Evolutionary conservation across 1,140 invertebrate genomes (phyloP), one percentile per base, ranked within the genome.

Genomic region (Rhagoletis zephyria): DNA sequence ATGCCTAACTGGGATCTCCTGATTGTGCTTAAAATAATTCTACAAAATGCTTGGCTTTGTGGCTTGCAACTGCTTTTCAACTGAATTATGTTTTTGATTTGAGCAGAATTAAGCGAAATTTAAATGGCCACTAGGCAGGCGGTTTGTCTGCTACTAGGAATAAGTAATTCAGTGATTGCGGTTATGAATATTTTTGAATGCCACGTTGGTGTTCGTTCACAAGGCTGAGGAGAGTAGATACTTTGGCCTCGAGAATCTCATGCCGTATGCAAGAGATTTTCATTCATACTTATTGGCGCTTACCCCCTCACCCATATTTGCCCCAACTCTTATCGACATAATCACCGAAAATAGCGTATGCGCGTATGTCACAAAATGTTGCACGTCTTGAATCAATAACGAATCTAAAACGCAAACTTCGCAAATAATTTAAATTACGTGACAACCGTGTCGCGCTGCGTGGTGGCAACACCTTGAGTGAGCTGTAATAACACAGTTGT

Each of bases 341-440:
- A 74, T 45, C 67, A 40, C 67, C 40, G 40, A 74, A 74, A 14
- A 30, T 30, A 30, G 30, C 30, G 30, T 45, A 5, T 6, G 48
- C 48, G 74, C 48, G 6, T 81, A 48, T n/a, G 16, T 56, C 48
- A 45, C 19, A 85, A 85, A 63, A 63, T 59, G 4, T 42, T 40
- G 59, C 42, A 67, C 42, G 86, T 19, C 45, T n/a, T 64, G 45
- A 87, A 87, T 48, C 86, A 87, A 86, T 86, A 86, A 86, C 30
- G 30, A 86, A 86, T 86, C 59, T 64, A 61, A 48, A 86, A 64
- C 64, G 30, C 60, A 63, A 86, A 63, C 45, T 67, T 16, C 30
- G 4, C n/a, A 45, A 87, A 67, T 87, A 63, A 67, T 87, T 87
- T 56, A 87, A 67, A 87, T 87, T 67, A 67, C 86, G 86, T 87